These are phyloP conservation scores for Chloroceryle amazona DNA, from an alignment of 2,797 vertebrate genomes.

Conservation along the genomic window DNA sequence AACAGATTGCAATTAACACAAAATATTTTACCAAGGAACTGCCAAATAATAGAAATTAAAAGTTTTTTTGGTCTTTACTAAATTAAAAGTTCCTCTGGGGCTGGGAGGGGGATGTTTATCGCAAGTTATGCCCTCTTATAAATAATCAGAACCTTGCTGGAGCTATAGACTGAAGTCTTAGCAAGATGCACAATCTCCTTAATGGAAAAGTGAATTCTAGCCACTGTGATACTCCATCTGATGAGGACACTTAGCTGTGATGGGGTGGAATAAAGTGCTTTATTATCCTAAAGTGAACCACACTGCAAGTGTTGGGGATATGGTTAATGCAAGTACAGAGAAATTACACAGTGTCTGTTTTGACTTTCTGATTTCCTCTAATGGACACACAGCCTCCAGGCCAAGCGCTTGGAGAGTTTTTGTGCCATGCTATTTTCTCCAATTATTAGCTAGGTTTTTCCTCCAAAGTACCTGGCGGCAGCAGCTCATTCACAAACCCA, in stretches of 20 bases:
- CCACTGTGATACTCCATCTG: not conserved
- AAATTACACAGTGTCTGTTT: slow-evolving; percentile 24
- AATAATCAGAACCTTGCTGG: not conserved
- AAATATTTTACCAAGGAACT: not conserved
- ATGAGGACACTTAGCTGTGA: slow-evolving; percentile 27
- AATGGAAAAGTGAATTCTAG: slow-evolving; percentile 45
- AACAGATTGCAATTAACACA: not conserved
- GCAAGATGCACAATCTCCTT: not conserved
- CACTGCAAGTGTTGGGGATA: not conserved
- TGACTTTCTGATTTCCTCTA: slow-evolving; percentile 51
- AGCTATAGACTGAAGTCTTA: slow-evolving; percentile 1
- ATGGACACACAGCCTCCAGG: not conserved
- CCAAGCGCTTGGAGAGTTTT: not conserved
- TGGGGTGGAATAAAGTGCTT: slow-evolving; percentile 30
- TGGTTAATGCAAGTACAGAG: slow-evolving; percentile 17
- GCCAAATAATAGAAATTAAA: not conserved
- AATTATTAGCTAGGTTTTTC: not conserved
- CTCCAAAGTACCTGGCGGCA: not conserved
- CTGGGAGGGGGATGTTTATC: not conserved
- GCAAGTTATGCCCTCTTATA: not conserved
- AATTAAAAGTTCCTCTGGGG: not conserved
- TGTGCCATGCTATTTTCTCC: slow-evolving; percentile 3
- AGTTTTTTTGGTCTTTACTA: not conserved
- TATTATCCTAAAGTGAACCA: slow-evolving; percentile 32
- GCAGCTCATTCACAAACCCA: not conserved